These are phyloP conservation scores for Psylliodes chrysocephalus DNA, from an alignment of 2,888 invertebrate species.

Conservation along the genomic window DNA sequence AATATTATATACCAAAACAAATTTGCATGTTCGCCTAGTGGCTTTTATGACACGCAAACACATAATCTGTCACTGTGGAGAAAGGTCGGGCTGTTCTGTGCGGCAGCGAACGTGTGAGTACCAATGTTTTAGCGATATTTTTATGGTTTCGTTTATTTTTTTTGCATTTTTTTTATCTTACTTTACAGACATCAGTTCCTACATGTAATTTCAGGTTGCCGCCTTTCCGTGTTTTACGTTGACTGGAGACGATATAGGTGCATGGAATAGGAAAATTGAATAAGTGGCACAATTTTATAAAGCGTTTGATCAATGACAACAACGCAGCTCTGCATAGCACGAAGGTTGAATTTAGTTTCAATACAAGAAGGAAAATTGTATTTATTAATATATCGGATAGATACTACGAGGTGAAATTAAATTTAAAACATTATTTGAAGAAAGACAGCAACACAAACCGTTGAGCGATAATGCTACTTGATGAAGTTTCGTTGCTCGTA, in stretches of 20 bases:
- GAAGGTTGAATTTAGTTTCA: too few species aligned
- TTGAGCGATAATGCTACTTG: too few species aligned
- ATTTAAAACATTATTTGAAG: too few species aligned
- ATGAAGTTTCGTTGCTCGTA: too few species aligned
- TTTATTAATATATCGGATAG: too few species aligned
- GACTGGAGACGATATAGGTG: not conserved
- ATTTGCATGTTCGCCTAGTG: constrained; percentile 53
- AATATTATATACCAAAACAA: constrained; percentile 52
- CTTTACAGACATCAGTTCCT: constrained; percentile 48
- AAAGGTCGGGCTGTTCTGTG: constrained; percentile 39
- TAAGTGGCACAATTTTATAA: constrained; percentile 12
- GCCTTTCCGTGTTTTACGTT: constrained; percentile 21
- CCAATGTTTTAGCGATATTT: constrained; percentile 52
- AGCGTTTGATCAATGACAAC: constrained; percentile 4
- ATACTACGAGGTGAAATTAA: too few species aligned
- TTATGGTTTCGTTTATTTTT: constrained; percentile 52
- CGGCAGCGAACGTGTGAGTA: constrained; percentile 49
- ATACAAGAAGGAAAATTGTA: too few species aligned
- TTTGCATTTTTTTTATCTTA: constrained; percentile 46
- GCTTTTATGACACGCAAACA: constrained; percentile 55
- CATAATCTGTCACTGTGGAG: constrained; percentile 56
- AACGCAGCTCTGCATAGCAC: not conserved
- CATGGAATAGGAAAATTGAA: constrained; percentile 26
- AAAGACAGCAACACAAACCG: too few species aligned
- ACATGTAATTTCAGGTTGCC: constrained; percentile 23